phyloP scores from a whole-genome alignment of 2,113 vertebrate genomes.

The Fulmarus glacialis region DNA sequence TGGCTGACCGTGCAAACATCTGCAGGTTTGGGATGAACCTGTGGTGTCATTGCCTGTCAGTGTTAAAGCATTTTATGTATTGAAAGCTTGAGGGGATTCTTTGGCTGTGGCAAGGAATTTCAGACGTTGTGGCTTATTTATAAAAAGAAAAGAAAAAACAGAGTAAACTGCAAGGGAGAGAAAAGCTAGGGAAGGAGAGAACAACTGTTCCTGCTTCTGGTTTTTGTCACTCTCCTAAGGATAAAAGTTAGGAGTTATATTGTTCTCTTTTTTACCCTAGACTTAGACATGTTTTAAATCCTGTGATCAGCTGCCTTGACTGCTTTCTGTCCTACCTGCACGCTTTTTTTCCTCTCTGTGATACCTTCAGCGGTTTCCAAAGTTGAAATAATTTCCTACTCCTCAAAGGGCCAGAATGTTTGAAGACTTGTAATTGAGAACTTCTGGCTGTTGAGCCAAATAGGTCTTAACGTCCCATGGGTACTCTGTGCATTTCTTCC shows the following conservation, averaged over 20 bases:
- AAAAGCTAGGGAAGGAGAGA: not conserved
- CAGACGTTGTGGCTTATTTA: not conserved
- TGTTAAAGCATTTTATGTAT: not conserved
- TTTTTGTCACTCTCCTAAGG: not conserved
- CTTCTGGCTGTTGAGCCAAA: not conserved
- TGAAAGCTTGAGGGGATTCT: not conserved
- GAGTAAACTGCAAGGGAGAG: not conserved
- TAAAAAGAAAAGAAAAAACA: not conserved
- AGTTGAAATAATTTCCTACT: not conserved
- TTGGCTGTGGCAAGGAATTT: not conserved
- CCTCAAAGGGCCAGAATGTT: not conserved
- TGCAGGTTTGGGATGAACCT: not conserved
- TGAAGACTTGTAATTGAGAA: not conserved
- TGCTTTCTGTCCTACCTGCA: not conserved
- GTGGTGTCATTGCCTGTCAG: not conserved
- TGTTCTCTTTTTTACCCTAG: not conserved
- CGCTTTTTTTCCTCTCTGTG: not conserved
- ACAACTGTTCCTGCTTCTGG: not conserved
- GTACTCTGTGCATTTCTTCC: not conserved
- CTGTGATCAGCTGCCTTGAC: not conserved
- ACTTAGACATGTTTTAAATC: not conserved
- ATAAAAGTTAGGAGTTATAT: not conserved
- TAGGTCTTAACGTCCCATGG: fast-evolving
- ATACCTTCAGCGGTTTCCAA: not conserved
- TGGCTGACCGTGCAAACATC: not conserved